A percentile compares a stretch with the other conserved stretches of the same genome.
phyloP scores from a whole-genome alignment of 2,888 invertebrate species.

The Dermolepida albohirtum region DNA sequence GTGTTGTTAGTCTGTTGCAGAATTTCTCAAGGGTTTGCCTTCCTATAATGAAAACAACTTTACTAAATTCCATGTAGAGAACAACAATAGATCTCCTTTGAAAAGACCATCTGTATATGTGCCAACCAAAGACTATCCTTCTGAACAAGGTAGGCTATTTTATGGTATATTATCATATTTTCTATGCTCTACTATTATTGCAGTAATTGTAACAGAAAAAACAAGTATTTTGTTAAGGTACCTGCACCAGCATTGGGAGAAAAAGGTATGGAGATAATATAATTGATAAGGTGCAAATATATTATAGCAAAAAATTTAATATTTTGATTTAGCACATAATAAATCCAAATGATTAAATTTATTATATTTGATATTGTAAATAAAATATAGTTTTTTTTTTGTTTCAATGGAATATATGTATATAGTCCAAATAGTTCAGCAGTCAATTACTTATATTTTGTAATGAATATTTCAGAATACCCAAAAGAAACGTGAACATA shows the following conservation, averaged over 20 bases:
- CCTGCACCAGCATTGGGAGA: constrained; percentile 96
- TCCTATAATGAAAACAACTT: constrained; percentile 93
- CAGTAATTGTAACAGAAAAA: constrained; percentile 95
- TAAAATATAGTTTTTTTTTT: neutral
- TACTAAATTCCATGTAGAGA: constrained; percentile 89
- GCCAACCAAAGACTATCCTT: constrained; percentile 91
- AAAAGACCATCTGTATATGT: constrained; percentile 92
- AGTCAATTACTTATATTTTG: neutral
- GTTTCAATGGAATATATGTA: no score
- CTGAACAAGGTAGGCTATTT: constrained; percentile 84
- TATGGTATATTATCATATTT: constrained; percentile 17
- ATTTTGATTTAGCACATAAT: neutral
- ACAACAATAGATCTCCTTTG: constrained; percentile 82
- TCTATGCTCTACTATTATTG: constrained; percentile 61
- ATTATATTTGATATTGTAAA: constrained; percentile 3
- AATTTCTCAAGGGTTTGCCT: constrained; percentile 92
- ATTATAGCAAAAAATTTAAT: neutral
- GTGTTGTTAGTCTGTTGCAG: constrained; percentile 81
- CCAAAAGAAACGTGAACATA: constrained; percentile 61
- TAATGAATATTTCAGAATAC: constrained; percentile 51
- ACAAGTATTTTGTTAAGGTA: constrained; percentile 93
- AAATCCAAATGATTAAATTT: no score
- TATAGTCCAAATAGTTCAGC: no score
- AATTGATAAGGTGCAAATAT: neutral
- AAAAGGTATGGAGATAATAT: constrained; percentile 72